These are phyloP conservation scores for Chionomys nivalis DNA, from an alignment of 2,113 vertebrate species.

Conservation along the genomic window DNA sequence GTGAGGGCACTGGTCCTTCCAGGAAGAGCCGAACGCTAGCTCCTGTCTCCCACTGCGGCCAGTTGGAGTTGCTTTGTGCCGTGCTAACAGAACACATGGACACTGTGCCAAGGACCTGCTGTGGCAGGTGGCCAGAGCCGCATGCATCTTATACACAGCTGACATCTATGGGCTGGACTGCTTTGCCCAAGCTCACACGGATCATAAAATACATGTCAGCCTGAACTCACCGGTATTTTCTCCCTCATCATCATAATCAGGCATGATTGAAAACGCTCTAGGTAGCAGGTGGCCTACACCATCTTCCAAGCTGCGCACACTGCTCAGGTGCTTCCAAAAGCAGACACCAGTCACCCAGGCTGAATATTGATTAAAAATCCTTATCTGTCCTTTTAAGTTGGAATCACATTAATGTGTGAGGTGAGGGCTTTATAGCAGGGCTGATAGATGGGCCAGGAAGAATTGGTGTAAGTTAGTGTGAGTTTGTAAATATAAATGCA, in stretches of 20 bases:
- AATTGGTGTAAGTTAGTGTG: neutral
- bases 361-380: conserved; percentile 63
- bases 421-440: neutral
- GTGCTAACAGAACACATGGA: conserved; percentile 20
- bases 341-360: conserved; percentile 58
- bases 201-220: conserved; percentile 39
- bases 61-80: conserved; percentile 47
- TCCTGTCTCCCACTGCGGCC: conserved; percentile 55
- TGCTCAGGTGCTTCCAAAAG: conserved; percentile 33
- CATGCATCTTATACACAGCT: conserved; percentile 7
- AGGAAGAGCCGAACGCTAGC: conserved; percentile 51
- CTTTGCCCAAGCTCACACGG: conserved; percentile 40
- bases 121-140: conserved; percentile 55
- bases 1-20: neutral
- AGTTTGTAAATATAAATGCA: neutral
- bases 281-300: conserved; percentile 64
- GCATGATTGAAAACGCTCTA: conserved; percentile 56
- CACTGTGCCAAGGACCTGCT: neutral
- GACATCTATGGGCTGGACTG: conserved; percentile 17
- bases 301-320: conserved; percentile 63
- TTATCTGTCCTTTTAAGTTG: conserved; percentile 37
- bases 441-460: neutral
- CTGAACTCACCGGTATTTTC: conserved; percentile 11
- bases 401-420: neutral
- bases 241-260: conserved; percentile 54